These are phyloP conservation scores for Drosophila emarginata DNA, from an alignment of 2,888 invertebrate genomes.

Conservation along the genomic window DNA sequence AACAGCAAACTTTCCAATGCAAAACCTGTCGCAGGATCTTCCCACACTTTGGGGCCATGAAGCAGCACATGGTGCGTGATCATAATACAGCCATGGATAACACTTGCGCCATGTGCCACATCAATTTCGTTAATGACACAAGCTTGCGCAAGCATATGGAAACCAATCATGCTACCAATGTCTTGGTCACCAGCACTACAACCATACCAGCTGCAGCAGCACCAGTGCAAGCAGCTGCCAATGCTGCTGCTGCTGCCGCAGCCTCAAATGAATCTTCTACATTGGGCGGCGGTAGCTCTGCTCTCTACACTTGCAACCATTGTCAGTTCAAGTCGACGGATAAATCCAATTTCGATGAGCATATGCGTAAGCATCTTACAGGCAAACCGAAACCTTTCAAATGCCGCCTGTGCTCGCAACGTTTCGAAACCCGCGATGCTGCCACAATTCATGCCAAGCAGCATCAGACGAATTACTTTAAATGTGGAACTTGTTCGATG, in stretches of 20 bases:
- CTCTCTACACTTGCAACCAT: slow-evolving; percentile 80
- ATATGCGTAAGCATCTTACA: slow-evolving; percentile 80
- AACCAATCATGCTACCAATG: slow-evolving; percentile 81
- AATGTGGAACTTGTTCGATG: slow-evolving; percentile 82
- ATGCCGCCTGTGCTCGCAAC: slow-evolving; percentile 82
- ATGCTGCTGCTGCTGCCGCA: slow-evolving; percentile 65
- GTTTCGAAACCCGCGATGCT: slow-evolving; percentile 82
- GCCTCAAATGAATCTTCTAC: slow-evolving; percentile 54
- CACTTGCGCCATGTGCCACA: slow-evolving; percentile 81
- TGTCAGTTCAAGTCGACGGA: slow-evolving; percentile 82
- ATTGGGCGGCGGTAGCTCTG: slow-evolving; percentile 52
- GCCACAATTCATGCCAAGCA: slow-evolving; percentile 82
- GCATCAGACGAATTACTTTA: slow-evolving; percentile 82
- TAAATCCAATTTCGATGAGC: slow-evolving; percentile 81
- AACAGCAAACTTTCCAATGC: slow-evolving; percentile 82
- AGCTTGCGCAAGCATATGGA: slow-evolving; percentile 82
- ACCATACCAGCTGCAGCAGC: slow-evolving; percentile 79
- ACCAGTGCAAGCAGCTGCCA: slow-evolving; percentile 62
- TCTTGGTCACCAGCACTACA: slow-evolving; percentile 78
- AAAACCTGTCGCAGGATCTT: slow-evolving; percentile 82
- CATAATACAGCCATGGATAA: slow-evolving; percentile 81
- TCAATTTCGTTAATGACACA: slow-evolving; percentile 80
- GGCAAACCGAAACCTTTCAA: slow-evolving; percentile 83
- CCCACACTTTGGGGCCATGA: slow-evolving; percentile 80
- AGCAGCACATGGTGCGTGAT: slow-evolving; percentile 82